Percentiles rank a stretch among this genome's conserved stretches.
These are phyloP conservation scores for Oriolus oriolus DNA, from an alignment of 2,113 vertebrate species.

Conservation along the genomic window DNA sequence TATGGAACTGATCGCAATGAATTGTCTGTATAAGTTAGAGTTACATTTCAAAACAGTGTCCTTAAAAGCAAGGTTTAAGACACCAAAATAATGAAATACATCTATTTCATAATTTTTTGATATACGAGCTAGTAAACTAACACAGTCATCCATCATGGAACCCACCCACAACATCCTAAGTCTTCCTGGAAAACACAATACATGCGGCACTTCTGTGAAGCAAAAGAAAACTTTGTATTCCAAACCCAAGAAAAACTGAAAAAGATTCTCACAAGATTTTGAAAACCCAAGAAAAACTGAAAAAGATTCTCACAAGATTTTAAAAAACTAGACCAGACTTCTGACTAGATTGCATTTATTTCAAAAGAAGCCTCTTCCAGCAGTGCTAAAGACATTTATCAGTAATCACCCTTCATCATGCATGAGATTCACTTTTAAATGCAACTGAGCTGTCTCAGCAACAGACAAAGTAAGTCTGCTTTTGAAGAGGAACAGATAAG, in stretches of 20 bases:
- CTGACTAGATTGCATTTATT: background rate
- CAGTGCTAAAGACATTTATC: background rate
- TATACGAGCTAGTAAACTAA: background rate
- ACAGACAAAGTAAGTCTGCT: background rate
- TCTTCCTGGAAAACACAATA: fast-evolving
- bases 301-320: background rate
- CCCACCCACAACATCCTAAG: background rate
- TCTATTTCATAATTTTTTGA: background rate
- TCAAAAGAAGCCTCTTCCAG: background rate
- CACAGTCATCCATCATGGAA: background rate
- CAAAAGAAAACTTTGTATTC: background rate
- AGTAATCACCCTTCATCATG: background rate
- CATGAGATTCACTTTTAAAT: background rate
- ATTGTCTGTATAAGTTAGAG: background rate
- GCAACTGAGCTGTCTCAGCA: background rate
- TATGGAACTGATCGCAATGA: background rate
- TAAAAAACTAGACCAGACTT: background rate
- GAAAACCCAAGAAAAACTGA: background rate
- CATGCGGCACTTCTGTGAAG: background rate
- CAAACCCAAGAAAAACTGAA: background rate
- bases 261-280: background rate
- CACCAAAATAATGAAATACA: background rate
- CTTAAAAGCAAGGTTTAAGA: background rate
- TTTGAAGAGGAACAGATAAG: background rate
- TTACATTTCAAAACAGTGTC: background rate